Conservation (phyloP, 1,140 invertebrate species). For the Holcopasites calliopsidis region DNA sequence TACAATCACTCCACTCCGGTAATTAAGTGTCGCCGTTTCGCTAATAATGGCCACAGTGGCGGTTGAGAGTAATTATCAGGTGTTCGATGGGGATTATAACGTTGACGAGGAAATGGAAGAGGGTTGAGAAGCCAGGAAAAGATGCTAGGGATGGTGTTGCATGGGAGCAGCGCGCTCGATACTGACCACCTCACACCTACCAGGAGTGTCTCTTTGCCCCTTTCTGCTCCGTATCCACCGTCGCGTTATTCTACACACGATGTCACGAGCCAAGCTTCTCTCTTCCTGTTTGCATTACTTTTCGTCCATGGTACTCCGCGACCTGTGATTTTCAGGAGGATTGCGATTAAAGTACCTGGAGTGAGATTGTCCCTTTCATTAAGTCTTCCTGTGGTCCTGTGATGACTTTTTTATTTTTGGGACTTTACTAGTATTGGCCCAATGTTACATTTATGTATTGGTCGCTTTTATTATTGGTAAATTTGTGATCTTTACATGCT, state of each 20-base stretch:
- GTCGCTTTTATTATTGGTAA: no score
- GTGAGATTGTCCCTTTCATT: neutral
- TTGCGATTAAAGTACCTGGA: neutral
- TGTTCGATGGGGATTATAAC: slow-evolving; percentile 17
- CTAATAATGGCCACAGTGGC: slow-evolving; percentile 41
- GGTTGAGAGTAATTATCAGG: slow-evolving; percentile 42
- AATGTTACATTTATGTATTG: no score
- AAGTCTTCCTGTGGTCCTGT: neutral
- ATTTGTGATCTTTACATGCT: no score
- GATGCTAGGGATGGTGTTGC: slow-evolving; percentile 28
- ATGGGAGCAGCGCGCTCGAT: slow-evolving; percentile 48
- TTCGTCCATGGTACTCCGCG: neutral
- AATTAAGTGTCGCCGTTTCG: slow-evolving; percentile 19
- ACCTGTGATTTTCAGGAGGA: neutral
- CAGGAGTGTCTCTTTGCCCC: neutral
- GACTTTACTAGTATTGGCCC: neutral
- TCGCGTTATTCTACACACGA: neutral
- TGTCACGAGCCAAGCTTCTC: neutral
- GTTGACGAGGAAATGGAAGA: slow-evolving; percentile 17
- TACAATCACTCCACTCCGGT: neutral
- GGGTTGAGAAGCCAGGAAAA: slow-evolving; percentile 32
- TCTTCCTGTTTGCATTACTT: neutral
- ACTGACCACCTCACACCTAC: slow-evolving; percentile 53
- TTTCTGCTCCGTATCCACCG: neutral
- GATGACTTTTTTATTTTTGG: neutral